Percentiles rank a stretch among this genome's conserved stretches.
Evolutionary conservation across 2,113 vertebrate genomes (phyloP).

Genomic region (Ceratotherium simum): DNA sequence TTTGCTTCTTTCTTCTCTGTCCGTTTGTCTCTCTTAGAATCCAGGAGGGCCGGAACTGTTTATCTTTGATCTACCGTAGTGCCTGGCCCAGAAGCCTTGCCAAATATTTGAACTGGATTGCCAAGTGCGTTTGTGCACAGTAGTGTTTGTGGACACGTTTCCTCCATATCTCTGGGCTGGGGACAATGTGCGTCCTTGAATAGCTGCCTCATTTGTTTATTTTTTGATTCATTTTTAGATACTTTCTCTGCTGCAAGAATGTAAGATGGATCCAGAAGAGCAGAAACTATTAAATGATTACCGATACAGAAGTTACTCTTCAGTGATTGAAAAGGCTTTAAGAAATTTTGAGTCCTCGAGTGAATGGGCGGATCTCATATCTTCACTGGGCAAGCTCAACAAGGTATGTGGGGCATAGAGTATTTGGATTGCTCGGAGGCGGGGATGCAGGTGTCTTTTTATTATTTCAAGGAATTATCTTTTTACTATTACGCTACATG

Average conservation of each 20-base stretch:
- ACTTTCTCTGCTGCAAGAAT: conserved; percentile 83
- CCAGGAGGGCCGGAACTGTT: neutral
- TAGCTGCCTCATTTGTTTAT: neutral
- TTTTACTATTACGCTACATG: neutral
- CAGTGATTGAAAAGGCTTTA: conserved; percentile 96
- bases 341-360: conserved; percentile 98
- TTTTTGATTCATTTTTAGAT: conserved; percentile 66
- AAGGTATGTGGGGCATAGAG: conserved; percentile 89
- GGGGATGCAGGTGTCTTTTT: neutral
- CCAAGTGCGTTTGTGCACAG: neutral
- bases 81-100: conserved; percentile 20
- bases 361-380: conserved; percentile 99
- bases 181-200: neutral
- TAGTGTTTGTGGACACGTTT: neutral
- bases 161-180: neutral
- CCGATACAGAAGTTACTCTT: conserved; percentile 95
- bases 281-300: conserved; percentile 95
- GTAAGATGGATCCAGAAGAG: conserved; percentile 97
- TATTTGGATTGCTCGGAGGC: fast-evolving
- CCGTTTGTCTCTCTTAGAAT: neutral
- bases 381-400: conserved; percentile 98
- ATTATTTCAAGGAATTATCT: neutral
- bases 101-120: conserved; percentile 63
- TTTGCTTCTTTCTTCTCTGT: neutral
- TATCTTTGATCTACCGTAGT: neutral